phyloP scores from a whole-genome alignment of 2,113 vertebrate genomes.

The Periophthalmodon schlosseri region DNA sequence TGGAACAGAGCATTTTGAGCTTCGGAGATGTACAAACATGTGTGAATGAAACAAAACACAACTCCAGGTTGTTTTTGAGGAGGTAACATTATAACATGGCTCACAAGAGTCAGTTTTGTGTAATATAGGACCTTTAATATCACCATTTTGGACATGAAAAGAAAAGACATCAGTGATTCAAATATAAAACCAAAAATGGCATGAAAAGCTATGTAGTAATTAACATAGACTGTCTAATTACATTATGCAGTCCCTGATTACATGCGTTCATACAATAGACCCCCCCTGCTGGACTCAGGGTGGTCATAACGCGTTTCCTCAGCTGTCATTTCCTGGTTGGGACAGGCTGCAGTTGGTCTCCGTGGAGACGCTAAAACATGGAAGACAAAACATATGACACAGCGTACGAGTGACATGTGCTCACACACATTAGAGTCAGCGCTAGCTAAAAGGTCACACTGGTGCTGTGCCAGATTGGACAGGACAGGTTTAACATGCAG shows the following conservation, averaged over 20 bases:
- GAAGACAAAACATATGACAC: conserved; percentile 76
- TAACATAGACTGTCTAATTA: conserved; percentile 37
- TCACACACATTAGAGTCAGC: conserved; percentile 79
- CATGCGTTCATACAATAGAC: conserved; percentile 14
- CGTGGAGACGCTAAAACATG: conserved; percentile 66
- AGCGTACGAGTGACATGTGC: conserved; percentile 78
- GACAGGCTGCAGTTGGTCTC: conserved; percentile 40
- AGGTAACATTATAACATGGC: no score
- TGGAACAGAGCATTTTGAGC: no score
- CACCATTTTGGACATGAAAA: no score
- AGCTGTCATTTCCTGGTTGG: conserved; percentile 54
- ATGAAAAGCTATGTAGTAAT: conserved; percentile 31
- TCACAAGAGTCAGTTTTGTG: no score
- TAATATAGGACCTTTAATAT: no score
- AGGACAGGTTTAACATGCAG: conserved; percentile 78
- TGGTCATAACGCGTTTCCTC: conserved; percentile 35
- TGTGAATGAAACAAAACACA: no score
- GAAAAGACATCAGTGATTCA: no score
- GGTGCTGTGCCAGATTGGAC: conserved; percentile 75
- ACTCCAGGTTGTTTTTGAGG: no score
- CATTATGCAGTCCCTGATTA: conserved; percentile 35
- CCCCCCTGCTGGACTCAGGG: conserved; percentile 13
- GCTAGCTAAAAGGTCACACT: conserved; percentile 81
- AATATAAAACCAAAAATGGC: no score
- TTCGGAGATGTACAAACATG: no score